Evolutionary conservation across 1,140 invertebrate genomes (phyloP), one percentile per base, ranked within the genome.

Genomic region (Apolygus lucorum): DNA sequence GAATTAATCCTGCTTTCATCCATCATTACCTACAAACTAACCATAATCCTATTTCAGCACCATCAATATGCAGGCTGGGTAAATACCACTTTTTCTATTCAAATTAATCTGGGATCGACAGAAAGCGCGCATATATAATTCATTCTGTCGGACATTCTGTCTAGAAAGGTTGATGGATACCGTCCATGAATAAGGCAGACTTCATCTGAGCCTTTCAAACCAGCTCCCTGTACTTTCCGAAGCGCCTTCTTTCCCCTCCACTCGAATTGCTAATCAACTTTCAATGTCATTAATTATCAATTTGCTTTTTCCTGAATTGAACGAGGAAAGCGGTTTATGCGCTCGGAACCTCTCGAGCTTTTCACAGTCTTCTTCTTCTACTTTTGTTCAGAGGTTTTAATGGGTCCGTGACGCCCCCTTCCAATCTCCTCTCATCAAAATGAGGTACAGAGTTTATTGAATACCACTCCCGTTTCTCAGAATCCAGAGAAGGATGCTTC

Each of bases 51-150:
- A n/a, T n/a, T n/a, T n/a, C n/a, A n/a, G n/a, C n/a, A n/a, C n/a
- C n/a, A n/a, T n/a, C n/a, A n/a, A n/a, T n/a, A n/a, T n/a, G n/a
- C n/a, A n/a, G n/a, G n/a, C n/a, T n/a, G n/a, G n/a, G n/a, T n/a
- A n/a, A n/a, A n/a, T n/a, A n/a, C n/a, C n/a, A n/a, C n/a, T n/a
- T n/a, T n/a, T n/a, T n/a, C n/a, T n/a, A n/a, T n/a, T n/a, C n/a
- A n/a, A n/a, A n/a, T n/a, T n/a, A n/a, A n/a, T n/a, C n/a, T n/a
- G n/a, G n/a, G n/a, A n/a, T n/a, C n/a, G n/a, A n/a, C n/a, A n/a
- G n/a, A n/a, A n/a, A n/a, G n/a, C n/a, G n/a, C n/a, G n/a, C n/a
- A 59, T 59, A 59, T 59, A 59, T 59, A 59, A 59, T 59, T 59
- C 54, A 59, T 59, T 59, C 54, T 8, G 54, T 24, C 4, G 54